A percentile compares a stretch with the other conserved stretches of the same genome.
Evolutionary conservation across 2,113 vertebrate species (phyloP).

Genomic region (Phyllostomus hastatus): DNA sequence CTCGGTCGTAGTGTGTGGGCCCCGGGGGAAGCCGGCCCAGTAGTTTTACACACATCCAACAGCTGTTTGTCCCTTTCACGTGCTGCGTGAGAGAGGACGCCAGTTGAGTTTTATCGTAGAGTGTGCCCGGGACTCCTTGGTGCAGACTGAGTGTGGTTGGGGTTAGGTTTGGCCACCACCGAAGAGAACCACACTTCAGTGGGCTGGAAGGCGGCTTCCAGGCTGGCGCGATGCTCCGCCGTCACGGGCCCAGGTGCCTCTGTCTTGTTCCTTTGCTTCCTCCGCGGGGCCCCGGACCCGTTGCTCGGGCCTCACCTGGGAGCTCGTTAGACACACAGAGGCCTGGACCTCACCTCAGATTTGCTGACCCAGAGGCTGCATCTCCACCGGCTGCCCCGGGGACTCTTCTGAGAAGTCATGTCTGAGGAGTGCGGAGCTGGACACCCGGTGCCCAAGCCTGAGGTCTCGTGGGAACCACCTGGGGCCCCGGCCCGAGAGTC

Average conservation of each 20-base stretch:
- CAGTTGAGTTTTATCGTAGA: background rate
- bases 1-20: background rate
- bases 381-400: background rate
- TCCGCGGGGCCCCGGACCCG: background rate
- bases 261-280: background rate
- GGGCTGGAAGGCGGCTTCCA: background rate
- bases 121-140: background rate
- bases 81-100: background rate
- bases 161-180: background rate
- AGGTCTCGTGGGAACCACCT: background rate
- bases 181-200: rapidly evolving
- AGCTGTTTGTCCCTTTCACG: background rate
- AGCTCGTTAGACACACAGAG: background rate
- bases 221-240: rapidly evolving
- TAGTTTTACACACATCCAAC: background rate
- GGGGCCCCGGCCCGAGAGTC: background rate
- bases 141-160: background rate
- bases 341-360: background rate
- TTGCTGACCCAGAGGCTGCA: background rate
- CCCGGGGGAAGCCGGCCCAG: background rate
- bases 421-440: background rate
- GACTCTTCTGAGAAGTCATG: background rate
- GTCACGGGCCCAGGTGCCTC: background rate
- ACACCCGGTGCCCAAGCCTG: background rate
- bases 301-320: background rate